Percentiles rank a stretch among this genome's conserved stretches.
phyloP scores from a whole-genome alignment of 1,140 invertebrate species.

The Armadillidium nasatum region DNA sequence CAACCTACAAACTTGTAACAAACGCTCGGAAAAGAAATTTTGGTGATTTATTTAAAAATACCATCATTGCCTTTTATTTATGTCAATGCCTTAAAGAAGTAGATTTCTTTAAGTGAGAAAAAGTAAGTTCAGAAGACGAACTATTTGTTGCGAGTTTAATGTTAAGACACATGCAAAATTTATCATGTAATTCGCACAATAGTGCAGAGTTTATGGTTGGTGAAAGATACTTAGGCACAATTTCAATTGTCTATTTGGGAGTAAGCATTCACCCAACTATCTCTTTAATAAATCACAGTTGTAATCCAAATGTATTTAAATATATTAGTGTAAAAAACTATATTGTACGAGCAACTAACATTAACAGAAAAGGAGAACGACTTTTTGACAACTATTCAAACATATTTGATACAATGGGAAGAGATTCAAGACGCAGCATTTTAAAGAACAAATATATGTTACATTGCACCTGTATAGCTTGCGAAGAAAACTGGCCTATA shows the following conservation, averaged over 20 bases:
- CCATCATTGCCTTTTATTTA: no score
- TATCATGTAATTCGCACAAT: conserved; percentile 64
- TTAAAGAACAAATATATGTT: conserved; percentile 59
- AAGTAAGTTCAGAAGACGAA: conserved; percentile 36
- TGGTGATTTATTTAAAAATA: no score
- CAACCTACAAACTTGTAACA: no score
- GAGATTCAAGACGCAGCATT: conserved; percentile 41
- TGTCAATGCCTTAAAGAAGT: no score
- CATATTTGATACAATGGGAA: conserved; percentile 51
- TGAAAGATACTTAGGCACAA: conserved; percentile 47
- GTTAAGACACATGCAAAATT: conserved; percentile 57
- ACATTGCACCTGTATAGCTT: conserved; percentile 56
- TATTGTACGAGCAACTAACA: conserved; percentile 54
- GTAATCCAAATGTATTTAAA: conserved; percentile 57
- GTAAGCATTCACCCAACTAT: conserved; percentile 60
- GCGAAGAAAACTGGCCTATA: conserved; percentile 54
- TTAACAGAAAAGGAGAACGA: conserved; percentile 54
- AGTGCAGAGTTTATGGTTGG: conserved; percentile 55
- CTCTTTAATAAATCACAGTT: conserved; percentile 62
- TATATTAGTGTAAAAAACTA: conserved; percentile 52
- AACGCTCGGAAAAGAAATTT: no score
- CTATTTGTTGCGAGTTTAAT: conserved; percentile 51
- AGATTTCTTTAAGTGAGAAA: no score
- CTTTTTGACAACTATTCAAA: conserved; percentile 62
- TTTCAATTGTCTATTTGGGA: conserved; percentile 53